Evolutionary conservation across 1,140 invertebrate genomes (phyloP), one percentile per base, ranked within the genome.

Genomic region (Trichonephila inaurata): DNA sequence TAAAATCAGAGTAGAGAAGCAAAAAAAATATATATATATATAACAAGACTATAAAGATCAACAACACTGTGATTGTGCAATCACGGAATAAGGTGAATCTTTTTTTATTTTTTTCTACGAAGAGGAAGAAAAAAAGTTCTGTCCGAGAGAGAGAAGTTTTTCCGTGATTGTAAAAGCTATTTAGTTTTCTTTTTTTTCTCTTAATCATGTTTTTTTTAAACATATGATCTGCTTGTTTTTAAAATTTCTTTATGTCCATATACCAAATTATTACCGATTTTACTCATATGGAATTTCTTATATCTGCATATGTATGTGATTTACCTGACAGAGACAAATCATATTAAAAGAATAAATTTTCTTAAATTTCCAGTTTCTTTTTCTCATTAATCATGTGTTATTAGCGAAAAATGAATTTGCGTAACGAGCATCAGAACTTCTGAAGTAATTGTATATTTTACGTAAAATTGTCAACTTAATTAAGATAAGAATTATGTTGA

Each of bases 1-100:
- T 88, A 88, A 88, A 88, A 88, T 64, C 72, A 77, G 72, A 77
- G 72, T 77, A 77, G 72, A 40, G 72, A 33, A 16, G 18, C 6
- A 40, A 72, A 69, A 77, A 40, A 72, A 33, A n/a, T 28, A 16
- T n/a, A 24, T 14, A 6, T 28, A 72, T 72, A 24, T 16, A 77
- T 77, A 77, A 16, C 18, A 33, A 28, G 28, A 77, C 28, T n/a
- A 33, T 16, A 33, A 33, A 77, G 33, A 77, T 77, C 72, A 77
- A 77, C 24, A 77, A 40, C 33, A 77, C 21, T 18, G 72, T 33
- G 72, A 33, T 40, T 77, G 72, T 28, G 72, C 72, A 77, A 77
- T 28, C 28, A 77, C 72, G 72, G 28, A 77, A 14, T 18, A 64
- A 64, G 62, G 1, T 7, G 62, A 7, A 64, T 7, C 0, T 4